phyloP scores from a whole-genome alignment of 2,797 vertebrate genomes.

The Propithecus perrieri region DNA sequence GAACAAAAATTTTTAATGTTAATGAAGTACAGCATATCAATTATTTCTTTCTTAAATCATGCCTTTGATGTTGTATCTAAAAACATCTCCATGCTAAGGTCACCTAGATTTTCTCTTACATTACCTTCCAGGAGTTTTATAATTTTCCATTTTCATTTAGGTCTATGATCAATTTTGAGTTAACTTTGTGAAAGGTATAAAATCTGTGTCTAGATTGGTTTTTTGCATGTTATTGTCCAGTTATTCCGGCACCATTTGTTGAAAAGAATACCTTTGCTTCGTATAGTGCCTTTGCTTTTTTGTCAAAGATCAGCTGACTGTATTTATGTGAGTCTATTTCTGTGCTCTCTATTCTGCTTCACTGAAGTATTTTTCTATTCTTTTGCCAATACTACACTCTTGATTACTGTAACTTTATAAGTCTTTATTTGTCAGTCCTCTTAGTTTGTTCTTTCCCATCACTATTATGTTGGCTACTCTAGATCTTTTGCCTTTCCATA shows the following conservation, averaged over 20 bases:
- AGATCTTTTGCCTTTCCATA: background rate
- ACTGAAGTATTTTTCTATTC: background rate
- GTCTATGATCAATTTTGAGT: background rate
- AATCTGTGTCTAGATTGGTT: background rate
- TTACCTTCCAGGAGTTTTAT: background rate
- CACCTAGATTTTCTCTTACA: background rate
- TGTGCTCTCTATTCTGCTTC: background rate
- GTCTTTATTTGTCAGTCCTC: background rate
- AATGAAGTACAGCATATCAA: background rate
- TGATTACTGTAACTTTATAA: background rate
- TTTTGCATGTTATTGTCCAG: background rate
- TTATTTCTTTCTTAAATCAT: background rate
- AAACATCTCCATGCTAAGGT: background rate
- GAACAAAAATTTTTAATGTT: background rate
- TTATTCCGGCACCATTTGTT: background rate
- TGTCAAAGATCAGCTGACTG: background rate
- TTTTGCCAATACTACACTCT: background rate
- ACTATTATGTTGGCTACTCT: background rate
- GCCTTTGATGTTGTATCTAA: background rate
- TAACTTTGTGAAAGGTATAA: background rate
- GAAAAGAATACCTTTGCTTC: background rate
- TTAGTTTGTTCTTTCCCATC: background rate
- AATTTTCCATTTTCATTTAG: background rate
- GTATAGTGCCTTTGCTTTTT: background rate
- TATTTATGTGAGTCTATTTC: background rate